These are phyloP conservation scores for Agriopis aurantiaria DNA, from an alignment of 2,888 invertebrate species.

Conservation along the genomic window DNA sequence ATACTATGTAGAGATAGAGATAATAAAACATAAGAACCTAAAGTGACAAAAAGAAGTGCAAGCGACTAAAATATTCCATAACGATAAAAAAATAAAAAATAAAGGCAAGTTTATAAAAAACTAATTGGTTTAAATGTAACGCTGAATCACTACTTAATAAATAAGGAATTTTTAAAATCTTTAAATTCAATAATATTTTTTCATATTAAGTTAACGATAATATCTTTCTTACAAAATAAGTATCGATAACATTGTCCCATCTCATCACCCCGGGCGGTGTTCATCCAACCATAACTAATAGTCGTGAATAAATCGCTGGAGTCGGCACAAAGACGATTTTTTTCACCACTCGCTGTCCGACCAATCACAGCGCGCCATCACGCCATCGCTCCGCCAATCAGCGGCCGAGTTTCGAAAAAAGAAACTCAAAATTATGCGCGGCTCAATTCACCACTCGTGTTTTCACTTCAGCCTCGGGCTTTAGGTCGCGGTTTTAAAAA, in stretches of 20 bases:
- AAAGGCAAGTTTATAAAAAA: too few relatives aligned
- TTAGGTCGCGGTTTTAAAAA: constrained; percentile 69
- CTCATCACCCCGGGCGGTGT: constrained; percentile 60
- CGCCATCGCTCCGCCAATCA: constrained; percentile 73
- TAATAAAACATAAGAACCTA: too few relatives aligned
- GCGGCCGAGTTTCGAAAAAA: constrained; percentile 64
- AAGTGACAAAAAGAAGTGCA: too few relatives aligned
- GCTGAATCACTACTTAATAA: too few relatives aligned
- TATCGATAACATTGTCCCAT: constrained; percentile 46
- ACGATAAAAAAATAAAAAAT: too few relatives aligned
- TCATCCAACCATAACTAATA: constrained; percentile 83
- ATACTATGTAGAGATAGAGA: too few relatives aligned
- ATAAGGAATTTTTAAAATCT: too few relatives aligned
- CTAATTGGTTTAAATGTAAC: too few relatives aligned
- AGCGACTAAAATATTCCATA: too few relatives aligned
- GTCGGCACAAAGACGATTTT: constrained; percentile 78
- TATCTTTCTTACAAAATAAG: background rate
- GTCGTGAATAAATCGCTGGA: constrained; percentile 80
- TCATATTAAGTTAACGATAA: background rate
- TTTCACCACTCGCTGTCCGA: constrained; percentile 63
- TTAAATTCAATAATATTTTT: too few relatives aligned
- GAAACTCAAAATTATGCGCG: constrained; percentile 79
- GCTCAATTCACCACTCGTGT: constrained; percentile 70
- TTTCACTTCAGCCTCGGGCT: constrained; percentile 71
- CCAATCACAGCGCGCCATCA: constrained; percentile 68